phyloP scores from a whole-genome alignment of 2,113 vertebrate genomes.

The Cheilinus undulatus region DNA sequence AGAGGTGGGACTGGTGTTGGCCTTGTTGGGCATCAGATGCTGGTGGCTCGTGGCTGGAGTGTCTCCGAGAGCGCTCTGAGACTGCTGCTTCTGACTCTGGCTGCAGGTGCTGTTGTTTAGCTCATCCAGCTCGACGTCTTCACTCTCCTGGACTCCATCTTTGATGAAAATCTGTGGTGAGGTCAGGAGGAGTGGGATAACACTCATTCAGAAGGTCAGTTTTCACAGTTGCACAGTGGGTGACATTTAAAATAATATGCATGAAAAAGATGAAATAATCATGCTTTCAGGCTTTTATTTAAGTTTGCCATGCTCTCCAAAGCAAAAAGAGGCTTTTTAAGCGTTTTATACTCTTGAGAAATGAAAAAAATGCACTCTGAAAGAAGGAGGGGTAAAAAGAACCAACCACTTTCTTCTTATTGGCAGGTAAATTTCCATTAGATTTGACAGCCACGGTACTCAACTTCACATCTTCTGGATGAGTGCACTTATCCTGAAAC shows the following conservation, averaged over 20 bases:
- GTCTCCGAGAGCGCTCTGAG: conserved; percentile 67
- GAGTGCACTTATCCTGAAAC: conserved; percentile 95
- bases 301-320: conserved; percentile 1
- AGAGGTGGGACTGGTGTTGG: conserved; percentile 84
- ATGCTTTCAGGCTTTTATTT: neutral
- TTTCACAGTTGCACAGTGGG: conserved; percentile 1
- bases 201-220: neutral
- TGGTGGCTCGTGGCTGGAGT: conserved; percentile 83
- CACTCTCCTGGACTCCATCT: conserved; percentile 89
- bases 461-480: conserved; percentile 97
- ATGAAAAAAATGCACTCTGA: neutral
- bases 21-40: conserved; percentile 83
- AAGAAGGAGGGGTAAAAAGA: conserved; percentile 11
- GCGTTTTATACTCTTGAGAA: neutral
- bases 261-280: neutral
- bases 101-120: conserved; percentile 90
- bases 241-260: conserved; percentile 18
- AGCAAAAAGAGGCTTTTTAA: conserved; percentile 9
- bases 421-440: conserved; percentile 96
- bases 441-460: conserved; percentile 96
- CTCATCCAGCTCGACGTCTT: conserved; percentile 92
- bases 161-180: conserved; percentile 86
- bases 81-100: conserved; percentile 84
- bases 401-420: conserved; percentile 97
- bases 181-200: conserved; percentile 7